A percentile compares a stretch with the other conserved stretches of the same genome.
Conservation (phyloP, 2,113 vertebrate genomes). For the Tyrannus savana region DNA sequence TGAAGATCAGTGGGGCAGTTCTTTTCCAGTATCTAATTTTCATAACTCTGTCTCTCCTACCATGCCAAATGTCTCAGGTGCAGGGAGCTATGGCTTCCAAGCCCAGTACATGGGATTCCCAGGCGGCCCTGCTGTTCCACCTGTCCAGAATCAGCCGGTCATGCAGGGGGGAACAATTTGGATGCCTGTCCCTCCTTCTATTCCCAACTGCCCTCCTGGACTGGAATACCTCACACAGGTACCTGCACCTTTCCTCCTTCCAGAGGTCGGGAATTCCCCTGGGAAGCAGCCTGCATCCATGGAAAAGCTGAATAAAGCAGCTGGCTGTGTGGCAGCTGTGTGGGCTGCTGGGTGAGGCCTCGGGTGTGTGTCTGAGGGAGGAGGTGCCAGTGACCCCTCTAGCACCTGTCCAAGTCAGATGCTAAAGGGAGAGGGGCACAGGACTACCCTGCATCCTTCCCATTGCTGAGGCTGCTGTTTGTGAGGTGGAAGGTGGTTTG, state of each 20-base stretch:
- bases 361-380: neutral
- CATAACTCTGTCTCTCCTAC: neutral
- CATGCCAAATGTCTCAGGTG: neutral
- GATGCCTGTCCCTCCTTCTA: constrained; percentile 64
- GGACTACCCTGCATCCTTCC: neutral
- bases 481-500: neutral
- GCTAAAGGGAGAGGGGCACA: neutral
- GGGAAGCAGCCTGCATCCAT: neutral
- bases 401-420: neutral
- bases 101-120: neutral
- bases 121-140: neutral
- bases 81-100: neutral
- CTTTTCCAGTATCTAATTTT: neutral
- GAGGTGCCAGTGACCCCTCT: neutral
- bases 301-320: neutral
- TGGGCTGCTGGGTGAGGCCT: neutral
- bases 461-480: neutral
- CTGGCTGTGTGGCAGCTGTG: neutral
- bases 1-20: neutral
- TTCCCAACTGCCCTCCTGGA: constrained; percentile 73
- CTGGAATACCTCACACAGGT: constrained; percentile 79
- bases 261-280: neutral
- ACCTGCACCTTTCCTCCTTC: neutral
- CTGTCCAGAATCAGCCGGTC: constrained; percentile 43
- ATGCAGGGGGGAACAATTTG: neutral